phyloP scores from a whole-genome alignment of 2,888 invertebrate species.

The Notocelia uddmanniana region DNA sequence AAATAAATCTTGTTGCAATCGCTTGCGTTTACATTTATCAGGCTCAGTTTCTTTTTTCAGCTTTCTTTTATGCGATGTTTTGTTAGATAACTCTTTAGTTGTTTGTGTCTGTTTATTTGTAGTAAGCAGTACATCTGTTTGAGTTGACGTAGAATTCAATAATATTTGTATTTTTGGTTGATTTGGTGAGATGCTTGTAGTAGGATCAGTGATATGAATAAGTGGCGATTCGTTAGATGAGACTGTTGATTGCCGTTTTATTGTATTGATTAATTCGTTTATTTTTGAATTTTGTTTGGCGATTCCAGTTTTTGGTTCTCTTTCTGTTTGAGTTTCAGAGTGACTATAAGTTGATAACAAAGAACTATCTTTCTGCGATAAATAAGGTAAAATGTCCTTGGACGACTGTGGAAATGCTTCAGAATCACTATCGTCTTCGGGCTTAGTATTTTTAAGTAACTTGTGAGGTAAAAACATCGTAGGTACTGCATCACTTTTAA shows the following conservation, averaged over 20 bases:
- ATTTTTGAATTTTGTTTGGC: neutral
- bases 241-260: slow-evolving; percentile 4
- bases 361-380: neutral
- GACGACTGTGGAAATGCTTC: neutral
- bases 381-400: neutral
- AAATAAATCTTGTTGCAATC: neutral
- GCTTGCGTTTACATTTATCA: neutral
- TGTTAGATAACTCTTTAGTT: neutral
- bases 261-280: slow-evolving; percentile 1
- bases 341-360: neutral
- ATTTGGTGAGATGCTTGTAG: neutral
- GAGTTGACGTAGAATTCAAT: neutral
- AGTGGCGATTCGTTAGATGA: neutral
- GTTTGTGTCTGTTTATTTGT: neutral
- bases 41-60: neutral
- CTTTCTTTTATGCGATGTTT: neutral
- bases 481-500: neutral
- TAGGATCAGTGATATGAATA: neutral
- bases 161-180: neutral
- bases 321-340: neutral
- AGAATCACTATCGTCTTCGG: neutral
- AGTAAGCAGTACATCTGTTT: neutral
- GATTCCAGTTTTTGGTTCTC: neutral
- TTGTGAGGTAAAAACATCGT: neutral
- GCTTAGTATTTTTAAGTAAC: neutral